Conservation (phyloP, 2,113 vertebrate genomes). For the Mastomys natalensis region DNA sequence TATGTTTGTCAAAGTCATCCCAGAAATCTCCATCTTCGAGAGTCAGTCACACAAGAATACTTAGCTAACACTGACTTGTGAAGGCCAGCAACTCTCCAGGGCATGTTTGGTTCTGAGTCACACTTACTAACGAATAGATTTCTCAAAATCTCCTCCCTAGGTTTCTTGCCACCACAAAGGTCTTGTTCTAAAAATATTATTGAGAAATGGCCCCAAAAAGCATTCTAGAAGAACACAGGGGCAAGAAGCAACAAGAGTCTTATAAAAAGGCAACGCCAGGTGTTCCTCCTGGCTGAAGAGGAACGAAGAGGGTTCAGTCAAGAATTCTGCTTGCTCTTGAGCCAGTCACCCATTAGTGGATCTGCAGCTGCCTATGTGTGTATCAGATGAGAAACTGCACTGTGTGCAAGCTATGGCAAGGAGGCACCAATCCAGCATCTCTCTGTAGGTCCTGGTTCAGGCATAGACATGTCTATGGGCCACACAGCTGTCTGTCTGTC, state of each 20-base stretch:
- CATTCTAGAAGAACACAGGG: not conserved
- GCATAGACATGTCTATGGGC: not conserved
- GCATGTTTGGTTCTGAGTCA: not conserved
- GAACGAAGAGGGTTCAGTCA: constrained; percentile 64
- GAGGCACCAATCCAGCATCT: not conserved
- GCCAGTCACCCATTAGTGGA: not conserved
- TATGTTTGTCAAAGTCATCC: not conserved
- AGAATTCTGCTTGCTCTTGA: constrained; percentile 52
- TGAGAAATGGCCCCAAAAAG: constrained; percentile 20
- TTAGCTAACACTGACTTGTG: not conserved
- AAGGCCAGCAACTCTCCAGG: not conserved
- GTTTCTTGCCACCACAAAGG: not conserved
- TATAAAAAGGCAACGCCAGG: constrained; percentile 47
- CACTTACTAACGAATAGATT: not conserved
- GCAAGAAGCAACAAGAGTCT: constrained; percentile 69
- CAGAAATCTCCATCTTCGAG: not conserved
- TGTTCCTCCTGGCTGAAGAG: constrained; percentile 44
- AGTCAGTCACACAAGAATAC: not conserved
- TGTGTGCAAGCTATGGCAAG: not conserved
- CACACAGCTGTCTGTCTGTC: not conserved
- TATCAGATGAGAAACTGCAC: not conserved
- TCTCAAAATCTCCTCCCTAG: not conserved
- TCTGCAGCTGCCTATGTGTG: not conserved
- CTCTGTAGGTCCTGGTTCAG: not conserved
- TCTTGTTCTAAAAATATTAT: constrained; percentile 42